Base-by-base conservation (phyloP, 1,140 invertebrate genomes). In the Trichogramma pretiosum region DNA sequence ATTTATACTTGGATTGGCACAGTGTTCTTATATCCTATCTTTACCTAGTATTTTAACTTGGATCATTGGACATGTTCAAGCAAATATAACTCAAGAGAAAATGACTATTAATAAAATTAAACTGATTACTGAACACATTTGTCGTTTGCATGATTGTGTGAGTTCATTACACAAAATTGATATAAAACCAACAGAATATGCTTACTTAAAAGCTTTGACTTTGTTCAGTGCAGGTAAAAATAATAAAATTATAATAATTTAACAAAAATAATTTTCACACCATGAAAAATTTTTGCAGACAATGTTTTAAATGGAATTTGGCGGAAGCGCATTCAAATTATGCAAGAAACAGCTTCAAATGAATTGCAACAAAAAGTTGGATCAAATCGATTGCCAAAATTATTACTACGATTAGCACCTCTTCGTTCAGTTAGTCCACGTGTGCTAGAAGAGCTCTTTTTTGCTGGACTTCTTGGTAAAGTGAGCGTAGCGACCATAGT, bases 401-500 rank as follows among this genome's bases (percentile, higher is more conserved):
- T 85, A 22, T 69, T 91, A 26, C 69, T 91, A 36, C 77, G 85
- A 58, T 74, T 95, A 36, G 83, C 88, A 1, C 80, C 83, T 8
- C 71, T 94, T 17, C 78, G 87, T 35, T 80, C 81, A 33, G 81
- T 94, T 58, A 81, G 84, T 39, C 81, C 85, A 2, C 71, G 78
- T 28, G 79, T 91, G 28, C 77, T 95, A 56, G 93, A 95, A 68
- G 91, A 97, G 62, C 74, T 96, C 24, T 95, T 96, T 72, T 93
- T 93, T 65, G 84, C 89, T 11, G 88, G 89, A 16, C 78, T 95
- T 26, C 84, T 93, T 28, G 91, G 91, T n/a, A 89, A 85, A 62
- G 84, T 93, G 48, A 87, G 89, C 72, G 91, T 96, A 47, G 87
- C 93, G 64, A 89, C 83, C 63, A 85, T 93, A 52, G 88, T 95